These are phyloP conservation scores for Alentia gelatinosa DNA, from an alignment of 2,888 invertebrate species.

Conservation along the genomic window DNA sequence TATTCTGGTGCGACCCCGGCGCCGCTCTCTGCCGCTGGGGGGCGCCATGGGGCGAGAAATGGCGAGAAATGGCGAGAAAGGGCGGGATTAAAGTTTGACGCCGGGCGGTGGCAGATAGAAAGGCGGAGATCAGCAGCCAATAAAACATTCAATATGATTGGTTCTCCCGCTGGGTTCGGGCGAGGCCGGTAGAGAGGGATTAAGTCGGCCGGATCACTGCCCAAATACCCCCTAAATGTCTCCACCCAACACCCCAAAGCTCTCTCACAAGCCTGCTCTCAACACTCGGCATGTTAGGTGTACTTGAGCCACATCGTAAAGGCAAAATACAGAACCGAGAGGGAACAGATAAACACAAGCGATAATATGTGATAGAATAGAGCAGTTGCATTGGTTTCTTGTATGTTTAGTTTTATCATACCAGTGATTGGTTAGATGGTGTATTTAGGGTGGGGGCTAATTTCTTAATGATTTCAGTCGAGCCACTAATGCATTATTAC, in stretches of 20 bases:
- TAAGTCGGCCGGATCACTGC: neutral
- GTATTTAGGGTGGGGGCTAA: too few species aligned
- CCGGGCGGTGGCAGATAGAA: conserved; percentile 3
- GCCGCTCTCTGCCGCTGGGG: neutral
- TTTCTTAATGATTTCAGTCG: too few species aligned
- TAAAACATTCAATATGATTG: conserved; percentile 54
- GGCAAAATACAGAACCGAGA: too few species aligned
- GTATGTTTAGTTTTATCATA: too few species aligned
- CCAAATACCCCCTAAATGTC: neutral
- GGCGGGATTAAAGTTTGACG: conserved; percentile 45
- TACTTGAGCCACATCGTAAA: too few species aligned
- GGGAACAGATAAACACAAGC: too few species aligned
- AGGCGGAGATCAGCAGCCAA: conserved; percentile 17
- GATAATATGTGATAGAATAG: too few species aligned
- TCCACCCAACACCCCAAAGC: neutral
- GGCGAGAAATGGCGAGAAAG: neutral
- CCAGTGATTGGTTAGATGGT: too few species aligned
- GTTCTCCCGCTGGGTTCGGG: neutral
- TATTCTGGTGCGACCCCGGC: neutral
- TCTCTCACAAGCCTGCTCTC: neutral
- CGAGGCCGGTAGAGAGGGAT: neutral
- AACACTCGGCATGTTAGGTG: too few species aligned
- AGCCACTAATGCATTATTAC: too few species aligned
- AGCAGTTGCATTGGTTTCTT: too few species aligned
- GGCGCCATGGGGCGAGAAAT: neutral